phyloP scores from a whole-genome alignment of 2,113 vertebrate species.

The Promerops cafer region DNA sequence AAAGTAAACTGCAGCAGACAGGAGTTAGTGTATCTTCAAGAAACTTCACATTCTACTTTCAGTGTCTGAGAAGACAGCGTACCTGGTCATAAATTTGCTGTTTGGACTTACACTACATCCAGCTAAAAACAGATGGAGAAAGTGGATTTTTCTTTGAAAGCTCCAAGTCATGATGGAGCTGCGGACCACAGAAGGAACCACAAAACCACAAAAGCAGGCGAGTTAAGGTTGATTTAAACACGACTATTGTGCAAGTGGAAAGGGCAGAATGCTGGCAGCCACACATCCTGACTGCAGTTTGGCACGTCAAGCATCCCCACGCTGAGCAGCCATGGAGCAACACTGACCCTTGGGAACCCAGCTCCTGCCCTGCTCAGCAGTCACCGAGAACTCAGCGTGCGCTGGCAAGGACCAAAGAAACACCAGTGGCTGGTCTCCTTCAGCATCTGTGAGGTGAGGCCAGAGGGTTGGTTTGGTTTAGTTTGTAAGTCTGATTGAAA shows the following conservation, averaged over 20 bases:
- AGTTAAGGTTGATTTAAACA: too few relatives aligned
- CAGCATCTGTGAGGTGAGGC: background rate
- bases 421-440: background rate
- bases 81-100: background rate
- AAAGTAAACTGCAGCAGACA: background rate
- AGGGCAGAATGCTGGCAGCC: background rate
- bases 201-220: background rate
- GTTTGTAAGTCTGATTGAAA: background rate
- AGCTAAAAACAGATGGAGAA: background rate
- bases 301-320: rapidly evolving
- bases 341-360: rapidly evolving
- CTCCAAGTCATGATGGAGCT: background rate
- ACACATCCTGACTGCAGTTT: background rate
- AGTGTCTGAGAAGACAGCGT: background rate
- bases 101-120: background rate
- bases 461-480: background rate
- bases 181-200: background rate
- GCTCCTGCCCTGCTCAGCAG: background rate
- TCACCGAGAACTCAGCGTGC: rapidly evolving
- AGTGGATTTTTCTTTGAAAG: background rate
- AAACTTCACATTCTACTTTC: background rate
- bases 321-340: rapidly evolving
- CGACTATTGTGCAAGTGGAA: rapidly evolving
- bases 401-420: background rate
- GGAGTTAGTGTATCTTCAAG: background rate